Base-by-base conservation (phyloP, 2,113 vertebrate species). In the Brevimyrus niger region DNA sequence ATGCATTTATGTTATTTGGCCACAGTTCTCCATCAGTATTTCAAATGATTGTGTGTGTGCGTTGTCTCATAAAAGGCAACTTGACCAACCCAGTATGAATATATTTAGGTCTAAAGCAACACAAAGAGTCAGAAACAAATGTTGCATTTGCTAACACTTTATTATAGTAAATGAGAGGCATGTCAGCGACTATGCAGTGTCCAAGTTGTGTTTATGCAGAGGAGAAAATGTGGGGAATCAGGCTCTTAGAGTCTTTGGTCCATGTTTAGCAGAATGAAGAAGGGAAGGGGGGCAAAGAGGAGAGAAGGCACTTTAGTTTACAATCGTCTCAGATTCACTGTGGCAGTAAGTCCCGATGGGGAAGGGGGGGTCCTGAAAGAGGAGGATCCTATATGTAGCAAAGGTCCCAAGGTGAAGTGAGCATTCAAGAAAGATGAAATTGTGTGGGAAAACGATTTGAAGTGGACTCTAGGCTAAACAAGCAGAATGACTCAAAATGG, bases 221-320 rank as follows among this genome's bases (percentile, higher is more conserved):
- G 90, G 87, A 55, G 44, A 50, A 85, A 61, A 80, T 51, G 53
- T 27, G 88, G 89, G 21, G 2, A n/a, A 23, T 48, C 90, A 92
- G 92, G 13, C 89, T 89, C 91, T 89, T 23, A 65, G 93, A 87
- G 93, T 96, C 95, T 96, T 96, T 96, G 96, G 95, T 96, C 95
- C 95, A 93, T 93, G 94, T 58, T 94, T 90, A 51, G 76, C 91
- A 93, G 91, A 91, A 89, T 89, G 88, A 91, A 38, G 53, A 1
- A 44, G 90, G 90, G 80, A 89, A 90, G 76, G 10, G 89, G 90
- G 76, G 73, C 92, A 91, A 87, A 89, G 47, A 8, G 51, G 53
- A 21, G 94, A 95, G 93, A 96, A 96, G 96, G 96, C 96, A 96
- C 96, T 96, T 96, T 89, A 95, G 95, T 95, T 95, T 95, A 95